Evolutionary conservation across 2,113 vertebrate genomes (phyloP), one percentile per base, ranked within the genome.

Genomic region (Ceyx margarethae): DNA sequence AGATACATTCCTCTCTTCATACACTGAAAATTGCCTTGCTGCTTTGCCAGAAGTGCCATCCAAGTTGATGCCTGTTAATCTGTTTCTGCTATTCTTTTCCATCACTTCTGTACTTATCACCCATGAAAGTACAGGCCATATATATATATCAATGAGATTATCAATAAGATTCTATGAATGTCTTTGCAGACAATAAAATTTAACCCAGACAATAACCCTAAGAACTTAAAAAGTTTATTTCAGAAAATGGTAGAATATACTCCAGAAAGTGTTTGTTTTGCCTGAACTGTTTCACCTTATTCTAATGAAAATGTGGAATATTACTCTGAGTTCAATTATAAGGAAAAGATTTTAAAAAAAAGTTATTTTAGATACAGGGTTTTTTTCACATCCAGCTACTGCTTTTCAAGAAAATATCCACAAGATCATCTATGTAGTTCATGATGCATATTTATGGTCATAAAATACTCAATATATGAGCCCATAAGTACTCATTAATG

Each of bases 401-500:
- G 6, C 76, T 87, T 87, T 81, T 20, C 50, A 65, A 35, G 29
- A 76, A 91, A 89, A 81, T 35, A 58, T 3, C 21, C 29, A 35
- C n/a, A 48, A 78, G 15, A 21, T 81, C n/a, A 54, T 76, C 26
- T 45, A 6, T 46, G 17, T 17, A 61, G 62, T 68, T 90, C 67
- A 54, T 22, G 43, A 75, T 58, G 45, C 66, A 66, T 85, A 76
- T 60, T 90, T 28, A 66, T 58, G 19, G 37, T 54, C 82, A 12
- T 46, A 81, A 94, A 93, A 73, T 11, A 53, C n/a, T 33, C 46
- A 76, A 79, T 87, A 56, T 56, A 92, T 43, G 33, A 92, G 56
- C 13, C 18, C 17, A 29, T 92, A 93, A 96, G 80, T 93, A 89
- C 15, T 93, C 66, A 93, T 91, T 83, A 91, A 50, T 35, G 46